A percentile compares a stretch with the other conserved stretches of the same genome.
Evolutionary conservation across 2,888 invertebrate species (phyloP).

Genomic region (Frankliniella intonsa): DNA sequence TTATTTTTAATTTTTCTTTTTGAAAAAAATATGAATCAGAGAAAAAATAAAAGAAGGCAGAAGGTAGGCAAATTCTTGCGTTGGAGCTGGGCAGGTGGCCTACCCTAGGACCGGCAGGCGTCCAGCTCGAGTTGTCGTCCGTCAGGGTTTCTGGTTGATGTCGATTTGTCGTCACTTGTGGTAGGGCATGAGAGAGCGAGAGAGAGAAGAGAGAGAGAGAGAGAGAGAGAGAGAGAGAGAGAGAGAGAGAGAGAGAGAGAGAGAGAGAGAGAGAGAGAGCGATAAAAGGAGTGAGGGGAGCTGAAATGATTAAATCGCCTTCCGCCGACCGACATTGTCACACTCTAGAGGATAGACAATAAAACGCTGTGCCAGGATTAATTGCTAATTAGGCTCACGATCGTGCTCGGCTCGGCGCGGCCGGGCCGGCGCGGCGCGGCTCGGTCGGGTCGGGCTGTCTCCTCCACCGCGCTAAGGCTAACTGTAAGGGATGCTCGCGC

Average conservation of each 20-base stretch:
- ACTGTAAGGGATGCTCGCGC: background rate
- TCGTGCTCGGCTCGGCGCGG: background rate
- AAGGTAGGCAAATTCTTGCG: too few relatives aligned
- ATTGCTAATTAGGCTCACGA: constrained; percentile 16
- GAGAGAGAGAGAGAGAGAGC: background rate
- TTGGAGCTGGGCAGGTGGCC: too few relatives aligned
- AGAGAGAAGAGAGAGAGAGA: background rate
- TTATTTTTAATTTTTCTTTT: too few relatives aligned
- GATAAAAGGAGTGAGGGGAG: background rate
- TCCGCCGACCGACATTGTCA: background rate
- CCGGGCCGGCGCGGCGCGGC: background rate
- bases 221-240: constrained; percentile 2
- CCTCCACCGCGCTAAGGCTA: background rate
- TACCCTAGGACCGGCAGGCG: too few relatives aligned
- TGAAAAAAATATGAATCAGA: too few relatives aligned
- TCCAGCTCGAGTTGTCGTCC: too few relatives aligned
- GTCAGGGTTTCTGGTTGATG: too few relatives aligned
- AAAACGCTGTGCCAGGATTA: constrained; percentile 8
- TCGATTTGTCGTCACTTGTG: too few relatives aligned
- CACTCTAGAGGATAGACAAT: constrained; percentile 18
- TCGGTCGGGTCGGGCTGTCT: background rate
- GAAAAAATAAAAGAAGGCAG: too few relatives aligned
- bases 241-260: background rate
- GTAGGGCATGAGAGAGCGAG: too few relatives aligned
- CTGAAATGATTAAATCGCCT: constrained; percentile 25